Percentiles rank a stretch among this genome's conserved stretches.
Conservation (phyloP, 2,797 vertebrate genomes). For the Podarcis lilfordi region DNA sequence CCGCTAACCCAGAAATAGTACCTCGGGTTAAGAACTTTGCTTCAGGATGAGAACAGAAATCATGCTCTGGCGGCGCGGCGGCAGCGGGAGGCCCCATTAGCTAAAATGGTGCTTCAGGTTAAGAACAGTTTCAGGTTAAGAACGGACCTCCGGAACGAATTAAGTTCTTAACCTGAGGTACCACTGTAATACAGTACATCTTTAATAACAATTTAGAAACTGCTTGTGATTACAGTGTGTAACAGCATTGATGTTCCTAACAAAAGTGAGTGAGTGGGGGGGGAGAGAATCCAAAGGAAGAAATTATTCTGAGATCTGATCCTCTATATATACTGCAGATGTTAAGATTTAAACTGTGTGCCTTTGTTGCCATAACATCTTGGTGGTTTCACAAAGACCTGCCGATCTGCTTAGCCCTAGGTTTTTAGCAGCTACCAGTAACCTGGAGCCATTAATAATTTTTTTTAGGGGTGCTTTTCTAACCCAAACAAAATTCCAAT, state of each 20-base stretch:
- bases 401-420: neutral
- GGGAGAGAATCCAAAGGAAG: neutral
- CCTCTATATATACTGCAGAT: neutral
- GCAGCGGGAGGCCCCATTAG: no score
- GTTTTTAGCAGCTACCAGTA: slow-evolving; percentile 16
- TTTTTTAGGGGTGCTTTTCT: no score
- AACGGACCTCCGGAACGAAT: no score
- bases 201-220: neutral
- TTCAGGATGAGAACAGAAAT: no score
- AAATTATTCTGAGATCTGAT: neutral
- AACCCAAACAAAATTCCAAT: no score
- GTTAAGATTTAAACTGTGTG: slow-evolving; percentile 28
- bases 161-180: no score
- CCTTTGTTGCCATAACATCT: neutral
- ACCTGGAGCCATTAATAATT: no score
- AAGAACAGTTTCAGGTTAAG: no score
- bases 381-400: neutral
- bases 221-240: neutral
- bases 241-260: neutral
- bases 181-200: neutral
- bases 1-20: no score
- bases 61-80: fast-evolving
- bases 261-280: neutral
- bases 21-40: no score
- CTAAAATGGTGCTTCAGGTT: no score